These are phyloP conservation scores for Aleiodes testaceus DNA, from an alignment of 2,888 invertebrate species.

Conservation along the genomic window DNA sequence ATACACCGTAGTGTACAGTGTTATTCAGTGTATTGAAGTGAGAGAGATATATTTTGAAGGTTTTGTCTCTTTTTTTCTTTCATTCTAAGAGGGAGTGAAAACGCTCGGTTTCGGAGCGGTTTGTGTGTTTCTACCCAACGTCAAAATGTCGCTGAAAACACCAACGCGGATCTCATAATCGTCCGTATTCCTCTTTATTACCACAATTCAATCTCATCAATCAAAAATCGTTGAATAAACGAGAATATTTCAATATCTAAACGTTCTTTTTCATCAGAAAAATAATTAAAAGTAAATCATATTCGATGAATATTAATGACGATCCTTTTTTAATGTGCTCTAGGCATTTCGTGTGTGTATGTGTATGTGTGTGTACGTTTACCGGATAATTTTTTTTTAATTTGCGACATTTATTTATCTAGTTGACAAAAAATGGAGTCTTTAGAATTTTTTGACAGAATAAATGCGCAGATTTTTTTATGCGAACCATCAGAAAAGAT, in stretches of 20 bases:
- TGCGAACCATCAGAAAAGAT: neutral
- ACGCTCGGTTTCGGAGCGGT: slow-evolving; percentile 48
- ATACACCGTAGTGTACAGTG: slow-evolving; percentile 55
- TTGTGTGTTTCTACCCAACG: slow-evolving; percentile 52
- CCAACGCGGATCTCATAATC: slow-evolving; percentile 67
- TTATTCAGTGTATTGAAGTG: slow-evolving; percentile 35
- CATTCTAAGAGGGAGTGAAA: slow-evolving; percentile 40
- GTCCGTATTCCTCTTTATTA: slow-evolving; percentile 37
- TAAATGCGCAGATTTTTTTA: too few species aligned
- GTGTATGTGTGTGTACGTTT: too few species aligned
- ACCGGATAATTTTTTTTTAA: too few species aligned
- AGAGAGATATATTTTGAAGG: slow-evolving; percentile 38
- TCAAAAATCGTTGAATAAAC: neutral
- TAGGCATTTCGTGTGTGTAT: neutral
- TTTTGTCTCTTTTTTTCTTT: neutral
- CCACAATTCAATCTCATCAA: neutral
- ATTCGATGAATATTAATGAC: too few species aligned
- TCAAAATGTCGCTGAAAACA: slow-evolving; percentile 70
- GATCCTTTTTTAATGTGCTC: too few species aligned
- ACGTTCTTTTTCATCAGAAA: too few species aligned
- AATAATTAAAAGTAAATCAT: too few species aligned
- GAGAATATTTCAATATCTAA: slow-evolving; percentile 1
- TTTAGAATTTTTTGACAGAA: too few species aligned
- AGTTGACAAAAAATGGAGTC: too few species aligned
- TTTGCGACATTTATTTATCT: too few species aligned